These are phyloP conservation scores for Corydoras sp. DNA, from an alignment of 2,113 vertebrate genomes.

Conservation along the genomic window DNA sequence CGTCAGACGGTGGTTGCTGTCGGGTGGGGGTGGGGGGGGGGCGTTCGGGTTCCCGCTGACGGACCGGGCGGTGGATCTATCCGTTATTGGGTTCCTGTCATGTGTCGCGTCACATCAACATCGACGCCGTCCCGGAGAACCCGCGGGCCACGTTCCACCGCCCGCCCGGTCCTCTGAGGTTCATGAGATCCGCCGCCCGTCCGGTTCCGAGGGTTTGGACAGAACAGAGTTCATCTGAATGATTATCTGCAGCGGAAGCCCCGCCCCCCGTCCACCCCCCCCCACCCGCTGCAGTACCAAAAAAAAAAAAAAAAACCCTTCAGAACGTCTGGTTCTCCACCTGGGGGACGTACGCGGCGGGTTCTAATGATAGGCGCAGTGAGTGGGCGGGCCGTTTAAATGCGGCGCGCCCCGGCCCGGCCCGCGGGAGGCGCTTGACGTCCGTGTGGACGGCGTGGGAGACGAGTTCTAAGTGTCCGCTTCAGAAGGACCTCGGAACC, in stretches of 20 bases:
- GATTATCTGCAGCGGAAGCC: too few species aligned
- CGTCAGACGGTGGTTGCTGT: conserved; percentile 35
- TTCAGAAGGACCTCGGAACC: conserved; percentile 42
- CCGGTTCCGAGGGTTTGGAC: too few species aligned
- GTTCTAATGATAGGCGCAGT: conserved; percentile 60
- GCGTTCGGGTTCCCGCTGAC: conserved; percentile 9
- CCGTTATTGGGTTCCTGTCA: conserved; percentile 35
- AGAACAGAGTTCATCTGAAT: too few species aligned
- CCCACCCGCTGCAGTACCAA: too few species aligned
- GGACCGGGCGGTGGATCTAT: conserved; percentile 7
- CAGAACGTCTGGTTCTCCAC: neutral
- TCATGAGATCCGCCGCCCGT: neutral
- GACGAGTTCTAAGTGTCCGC: conserved; percentile 55
- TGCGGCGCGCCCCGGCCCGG: conserved; percentile 52
- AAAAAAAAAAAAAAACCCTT: neutral
- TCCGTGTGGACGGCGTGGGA: conserved; percentile 79
- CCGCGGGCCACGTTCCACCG: conserved; percentile 24
- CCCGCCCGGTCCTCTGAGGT: neutral
- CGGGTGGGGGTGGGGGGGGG: too few species aligned
- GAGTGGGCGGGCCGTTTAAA: conserved; percentile 69
- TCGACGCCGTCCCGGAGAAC: conserved; percentile 11
- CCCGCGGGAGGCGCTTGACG: conserved; percentile 75
- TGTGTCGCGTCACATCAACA: neutral
- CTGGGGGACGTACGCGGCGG: conserved; percentile 48
- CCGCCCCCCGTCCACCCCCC: too few species aligned